Percentiles rank a stretch among this genome's conserved stretches.
These are phyloP conservation scores for Chymomyza amoena DNA, from an alignment of 2,888 invertebrate species.

Conservation along the genomic window DNA sequence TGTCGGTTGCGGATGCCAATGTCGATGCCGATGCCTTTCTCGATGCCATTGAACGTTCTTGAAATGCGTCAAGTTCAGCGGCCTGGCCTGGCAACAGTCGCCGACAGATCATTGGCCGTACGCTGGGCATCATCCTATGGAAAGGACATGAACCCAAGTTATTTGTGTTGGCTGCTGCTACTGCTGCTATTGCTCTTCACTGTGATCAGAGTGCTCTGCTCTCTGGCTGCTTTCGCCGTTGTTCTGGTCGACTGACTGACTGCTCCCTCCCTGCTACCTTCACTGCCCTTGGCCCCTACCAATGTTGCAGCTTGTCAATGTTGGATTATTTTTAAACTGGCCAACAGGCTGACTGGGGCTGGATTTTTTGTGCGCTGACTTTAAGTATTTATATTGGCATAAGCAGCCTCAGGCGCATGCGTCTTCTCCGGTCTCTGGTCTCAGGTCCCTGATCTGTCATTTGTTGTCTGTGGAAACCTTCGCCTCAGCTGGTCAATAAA, in stretches of 20 bases:
- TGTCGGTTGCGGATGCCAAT: neutral
- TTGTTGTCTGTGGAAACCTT: neutral
- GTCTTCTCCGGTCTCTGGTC: neutral
- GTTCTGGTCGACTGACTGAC: neutral
- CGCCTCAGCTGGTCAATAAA: slow-evolving; percentile 22
- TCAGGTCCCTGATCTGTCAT: neutral
- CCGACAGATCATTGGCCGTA: slow-evolving; percentile 52
- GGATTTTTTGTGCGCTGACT: neutral
- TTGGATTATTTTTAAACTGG: slow-evolving; percentile 41
- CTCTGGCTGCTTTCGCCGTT: slow-evolving; percentile 7
- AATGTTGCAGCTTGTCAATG: slow-evolving; percentile 32
- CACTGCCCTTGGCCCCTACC: slow-evolving; percentile 9
- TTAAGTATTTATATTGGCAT: neutral
- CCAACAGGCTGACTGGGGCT: neutral
- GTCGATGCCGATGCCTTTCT: neutral
- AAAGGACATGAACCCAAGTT: slow-evolving; percentile 48
- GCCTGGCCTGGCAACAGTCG: slow-evolving; percentile 14
- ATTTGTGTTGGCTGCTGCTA: neutral
- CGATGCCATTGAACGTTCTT: slow-evolving; percentile 53
- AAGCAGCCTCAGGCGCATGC: neutral
- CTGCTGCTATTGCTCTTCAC: no score
- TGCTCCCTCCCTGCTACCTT: neutral
- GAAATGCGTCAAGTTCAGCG: slow-evolving; percentile 52
- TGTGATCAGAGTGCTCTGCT: neutral
- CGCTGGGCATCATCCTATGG: slow-evolving; percentile 38